These are phyloP conservation scores for Pseudorasbora parva DNA, from an alignment of 2,113 vertebrate genomes.

Conservation along the genomic window DNA sequence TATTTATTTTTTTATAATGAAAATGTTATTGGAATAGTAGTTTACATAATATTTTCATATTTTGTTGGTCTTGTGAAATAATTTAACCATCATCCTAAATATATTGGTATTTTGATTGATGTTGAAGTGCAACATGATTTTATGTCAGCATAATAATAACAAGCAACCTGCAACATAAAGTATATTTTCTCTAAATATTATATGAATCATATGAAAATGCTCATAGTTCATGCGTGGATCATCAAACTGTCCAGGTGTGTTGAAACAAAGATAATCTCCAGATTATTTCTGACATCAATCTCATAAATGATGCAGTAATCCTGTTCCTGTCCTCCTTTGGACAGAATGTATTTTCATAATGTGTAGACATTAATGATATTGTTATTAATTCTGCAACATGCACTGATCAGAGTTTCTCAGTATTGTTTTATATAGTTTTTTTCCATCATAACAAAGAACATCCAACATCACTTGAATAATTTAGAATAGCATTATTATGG, in stretches of 20 bases:
- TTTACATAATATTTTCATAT: background rate
- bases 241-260: constrained; percentile 31
- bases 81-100: background rate
- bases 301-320: constrained; percentile 55
- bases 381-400: background rate
- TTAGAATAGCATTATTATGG: background rate
- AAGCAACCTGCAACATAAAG: background rate
- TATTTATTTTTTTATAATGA: no score
- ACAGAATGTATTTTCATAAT: background rate
- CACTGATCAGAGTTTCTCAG: background rate
- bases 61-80: no score
- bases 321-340: constrained; percentile 54
- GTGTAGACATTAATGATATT: background rate
- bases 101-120: background rate
- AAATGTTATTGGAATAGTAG: no score
- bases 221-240: background rate
- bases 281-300: constrained; percentile 65
- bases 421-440: background rate
- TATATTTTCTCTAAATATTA: background rate
- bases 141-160: background rate
- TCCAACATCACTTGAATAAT: background rate
- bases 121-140: background rate
- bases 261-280: constrained; percentile 59
- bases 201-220: background rate
- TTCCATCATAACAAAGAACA: background rate